Percentiles rank a stretch among this genome's conserved stretches.
Evolutionary conservation across 2,113 vertebrate species (phyloP).

Genomic region (Mastomys coucha): DNA sequence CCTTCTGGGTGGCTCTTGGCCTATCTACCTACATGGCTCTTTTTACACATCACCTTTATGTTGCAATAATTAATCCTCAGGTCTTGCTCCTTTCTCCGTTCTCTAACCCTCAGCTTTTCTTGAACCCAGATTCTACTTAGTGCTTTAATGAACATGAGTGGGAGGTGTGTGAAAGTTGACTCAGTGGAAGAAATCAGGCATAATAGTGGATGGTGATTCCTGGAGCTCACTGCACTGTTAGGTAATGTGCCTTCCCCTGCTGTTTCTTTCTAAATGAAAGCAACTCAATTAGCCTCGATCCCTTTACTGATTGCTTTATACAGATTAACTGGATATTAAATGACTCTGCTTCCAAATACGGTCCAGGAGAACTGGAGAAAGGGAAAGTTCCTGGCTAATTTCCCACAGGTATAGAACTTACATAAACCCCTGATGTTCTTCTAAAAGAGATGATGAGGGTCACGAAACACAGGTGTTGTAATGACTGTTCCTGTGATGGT

Average conservation of each 20-base stretch:
- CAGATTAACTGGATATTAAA: conserved; percentile 34
- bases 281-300: conserved; percentile 31
- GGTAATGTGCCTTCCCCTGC: neutral
- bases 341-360: conserved; percentile 45
- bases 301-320: neutral
- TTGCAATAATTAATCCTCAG: neutral
- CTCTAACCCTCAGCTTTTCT: neutral
- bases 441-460: neutral
- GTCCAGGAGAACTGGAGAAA: neutral
- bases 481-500: neutral
- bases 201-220: neutral
- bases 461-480: neutral
- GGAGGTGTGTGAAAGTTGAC: neutral
- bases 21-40: accelerated
- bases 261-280: conserved; percentile 17
- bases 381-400: neutral
- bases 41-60: neutral
- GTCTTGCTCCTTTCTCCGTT: neutral
- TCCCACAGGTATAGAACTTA: neutral
- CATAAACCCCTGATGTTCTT: neutral
- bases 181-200: neutral
- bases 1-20: neutral
- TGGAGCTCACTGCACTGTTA: neutral
- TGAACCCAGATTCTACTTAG: neutral
- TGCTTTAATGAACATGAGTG: neutral